Conservation (phyloP, 2,113 vertebrate genomes). For the Atrichornis clamosus region DNA sequence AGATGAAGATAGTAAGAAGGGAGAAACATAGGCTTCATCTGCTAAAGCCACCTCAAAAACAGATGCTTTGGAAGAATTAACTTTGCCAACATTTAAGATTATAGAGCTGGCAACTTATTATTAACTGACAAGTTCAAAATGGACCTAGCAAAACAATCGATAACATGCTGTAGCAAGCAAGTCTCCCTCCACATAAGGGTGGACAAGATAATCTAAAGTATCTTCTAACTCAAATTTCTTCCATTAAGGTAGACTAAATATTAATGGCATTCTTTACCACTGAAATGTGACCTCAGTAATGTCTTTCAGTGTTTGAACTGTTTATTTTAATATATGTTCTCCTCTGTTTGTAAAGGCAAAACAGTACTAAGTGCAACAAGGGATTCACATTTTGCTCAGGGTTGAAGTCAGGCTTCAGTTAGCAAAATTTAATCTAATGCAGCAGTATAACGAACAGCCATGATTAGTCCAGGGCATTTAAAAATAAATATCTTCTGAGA, state of each 20-base stretch:
- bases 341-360: neutral
- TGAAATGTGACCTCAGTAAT: slow-evolving; percentile 55
- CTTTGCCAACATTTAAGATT: neutral
- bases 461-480: neutral
- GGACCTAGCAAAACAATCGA: neutral
- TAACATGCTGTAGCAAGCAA: neutral
- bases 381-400: neutral
- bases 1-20: neutral
- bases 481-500: neutral
- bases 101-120: neutral
- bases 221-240: slow-evolving; percentile 62
- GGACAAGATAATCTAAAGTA: slow-evolving; percentile 51
- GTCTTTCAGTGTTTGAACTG: slow-evolving; percentile 24
- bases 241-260: slow-evolving; percentile 61
- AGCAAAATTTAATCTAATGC: slow-evolving; percentile 12
- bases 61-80: neutral
- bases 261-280: slow-evolving; percentile 59
- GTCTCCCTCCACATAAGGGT: neutral
- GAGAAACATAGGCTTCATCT: neutral
- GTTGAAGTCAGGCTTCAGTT: neutral
- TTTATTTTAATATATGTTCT: neutral
- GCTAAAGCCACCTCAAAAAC: neutral
- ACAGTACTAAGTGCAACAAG: neutral
- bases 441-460: neutral
- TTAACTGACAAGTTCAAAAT: neutral